phyloP scores from a whole-genome alignment of 2,797 vertebrate species.

The Catharus ustulatus region DNA sequence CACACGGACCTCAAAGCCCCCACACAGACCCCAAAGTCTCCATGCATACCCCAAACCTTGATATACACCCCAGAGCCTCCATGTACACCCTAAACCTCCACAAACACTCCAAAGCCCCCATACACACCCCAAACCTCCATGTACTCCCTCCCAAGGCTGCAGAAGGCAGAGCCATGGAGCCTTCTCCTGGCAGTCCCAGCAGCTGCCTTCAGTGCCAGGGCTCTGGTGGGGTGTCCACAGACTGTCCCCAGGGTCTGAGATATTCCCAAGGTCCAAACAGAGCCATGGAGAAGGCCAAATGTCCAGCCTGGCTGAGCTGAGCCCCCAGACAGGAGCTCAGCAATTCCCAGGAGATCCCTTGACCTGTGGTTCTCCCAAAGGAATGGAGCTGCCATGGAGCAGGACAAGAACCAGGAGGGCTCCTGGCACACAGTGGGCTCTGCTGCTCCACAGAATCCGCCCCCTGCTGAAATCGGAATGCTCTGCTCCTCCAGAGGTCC shows the following conservation, averaged over 20 bases:
- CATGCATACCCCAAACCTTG: not conserved
- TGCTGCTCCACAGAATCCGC: not conserved
- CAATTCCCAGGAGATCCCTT: not conserved
- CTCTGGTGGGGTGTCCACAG: not conserved
- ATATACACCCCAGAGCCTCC: not conserved
- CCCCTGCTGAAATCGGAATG: accelerated
- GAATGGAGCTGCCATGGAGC: not conserved
- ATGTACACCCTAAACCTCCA: not conserved
- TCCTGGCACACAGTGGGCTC: not conserved
- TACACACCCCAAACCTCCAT: not conserved
- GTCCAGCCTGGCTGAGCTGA: not conserved
- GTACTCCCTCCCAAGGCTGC: not conserved
- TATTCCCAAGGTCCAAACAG: not conserved
- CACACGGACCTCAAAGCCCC: too few relatives aligned
- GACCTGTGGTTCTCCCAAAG: not conserved
- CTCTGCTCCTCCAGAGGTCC: not conserved
- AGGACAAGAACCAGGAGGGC: not conserved
- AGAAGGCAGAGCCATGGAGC: not conserved
- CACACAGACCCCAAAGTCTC: too few relatives aligned
- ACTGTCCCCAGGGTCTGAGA: not conserved
- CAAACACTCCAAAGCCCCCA: not conserved
- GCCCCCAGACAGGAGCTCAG: not conserved
- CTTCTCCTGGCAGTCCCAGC: not conserved
- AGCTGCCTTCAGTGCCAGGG: not conserved
- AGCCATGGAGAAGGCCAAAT: not conserved